Evolutionary conservation across 2,888 invertebrate species (phyloP).

Genomic region (Girardia tigrina): DNA sequence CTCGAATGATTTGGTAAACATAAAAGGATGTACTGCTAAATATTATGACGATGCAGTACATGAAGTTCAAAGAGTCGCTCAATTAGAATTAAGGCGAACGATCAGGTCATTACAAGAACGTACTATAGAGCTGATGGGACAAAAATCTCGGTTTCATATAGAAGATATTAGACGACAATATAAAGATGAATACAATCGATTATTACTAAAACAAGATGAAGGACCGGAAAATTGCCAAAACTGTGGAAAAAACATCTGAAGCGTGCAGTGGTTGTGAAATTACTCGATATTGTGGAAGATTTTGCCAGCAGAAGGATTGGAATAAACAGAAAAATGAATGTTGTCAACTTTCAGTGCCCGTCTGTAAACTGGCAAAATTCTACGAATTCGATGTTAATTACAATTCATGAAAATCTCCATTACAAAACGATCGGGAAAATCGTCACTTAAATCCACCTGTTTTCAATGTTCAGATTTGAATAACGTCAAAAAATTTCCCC

Average conservation of each 20-base stretch:
- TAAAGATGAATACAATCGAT: neutral
- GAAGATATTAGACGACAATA: constrained; percentile 27
- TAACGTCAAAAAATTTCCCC: too few species aligned
- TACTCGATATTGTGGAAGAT: constrained; percentile 81
- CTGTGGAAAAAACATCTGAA: constrained; percentile 81
- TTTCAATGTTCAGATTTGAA: too few species aligned
- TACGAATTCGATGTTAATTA: too few species aligned
- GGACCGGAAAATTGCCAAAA: constrained; percentile 59
- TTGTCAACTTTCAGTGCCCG: too few species aligned
- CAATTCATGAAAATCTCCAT: too few species aligned
- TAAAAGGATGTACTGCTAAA: too few species aligned
- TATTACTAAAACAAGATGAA: constrained; percentile 25
- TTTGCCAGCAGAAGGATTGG: constrained; percentile 94
- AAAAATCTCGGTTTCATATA: neutral
- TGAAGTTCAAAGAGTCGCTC: constrained; percentile 72
- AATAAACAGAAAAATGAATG: constrained; percentile 64
- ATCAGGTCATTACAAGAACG: constrained; percentile 68
- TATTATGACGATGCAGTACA: constrained; percentile 57
- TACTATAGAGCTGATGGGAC: constrained; percentile 65
- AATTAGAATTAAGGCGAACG: constrained; percentile 77
- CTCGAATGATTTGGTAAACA: too few species aligned
- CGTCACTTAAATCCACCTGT: too few species aligned
- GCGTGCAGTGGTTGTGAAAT: constrained; percentile 86
- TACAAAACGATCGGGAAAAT: too few species aligned
- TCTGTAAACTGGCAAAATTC: too few species aligned